Evolutionary conservation across 1,140 invertebrate genomes (phyloP), one percentile per base, ranked within the genome.

Genomic region (Agrypnia vestita): DNA sequence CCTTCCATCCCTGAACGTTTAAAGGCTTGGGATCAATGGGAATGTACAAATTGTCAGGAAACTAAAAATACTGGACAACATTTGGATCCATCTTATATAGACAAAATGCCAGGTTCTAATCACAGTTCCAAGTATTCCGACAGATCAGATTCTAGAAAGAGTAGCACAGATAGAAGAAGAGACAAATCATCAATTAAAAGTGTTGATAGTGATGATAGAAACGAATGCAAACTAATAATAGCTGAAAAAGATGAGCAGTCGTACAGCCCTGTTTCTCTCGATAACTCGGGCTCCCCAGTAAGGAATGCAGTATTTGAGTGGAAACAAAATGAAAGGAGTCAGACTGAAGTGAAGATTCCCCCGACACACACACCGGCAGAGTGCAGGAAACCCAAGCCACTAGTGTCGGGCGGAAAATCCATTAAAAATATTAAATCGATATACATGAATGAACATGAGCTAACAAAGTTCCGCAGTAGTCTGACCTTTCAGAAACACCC

Each of bases 1-100:
- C 92, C 93, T n/a, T 86, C 90, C 51, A 91, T 94, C 79, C 87
- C 87, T 15, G 91, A 92, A 78, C 86, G 89, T 80, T 82, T 88
- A 11, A 91, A 90, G 85, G 88, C 89, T 47, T 90, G 90, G 84
- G 88, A 89, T 72, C 89, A 91, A 84, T 92, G 91, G 91, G 87
- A 91, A 77, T 92, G 91, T 77, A 89, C 87, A 53, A 91, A 91
- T 75, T 92, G 91, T 81, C 86, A 91, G 75, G 86, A 89, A 83
- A 87, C 88, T 62, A 86, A 86, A 84, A 59, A 84, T 87, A 19
- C 83, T 84, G 7, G 85, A 17, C 35, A 15, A 7, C 61, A 78
- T 46, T 51, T 83, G 9, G 79, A 83, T 61, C 17, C 72, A 17
- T 71, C 15, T 51, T 83, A 83, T 51, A 76, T 78, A 21, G 82